Evolutionary conservation across 1,140 invertebrate genomes (phyloP).

Genomic region (Radopholus similis): DNA sequence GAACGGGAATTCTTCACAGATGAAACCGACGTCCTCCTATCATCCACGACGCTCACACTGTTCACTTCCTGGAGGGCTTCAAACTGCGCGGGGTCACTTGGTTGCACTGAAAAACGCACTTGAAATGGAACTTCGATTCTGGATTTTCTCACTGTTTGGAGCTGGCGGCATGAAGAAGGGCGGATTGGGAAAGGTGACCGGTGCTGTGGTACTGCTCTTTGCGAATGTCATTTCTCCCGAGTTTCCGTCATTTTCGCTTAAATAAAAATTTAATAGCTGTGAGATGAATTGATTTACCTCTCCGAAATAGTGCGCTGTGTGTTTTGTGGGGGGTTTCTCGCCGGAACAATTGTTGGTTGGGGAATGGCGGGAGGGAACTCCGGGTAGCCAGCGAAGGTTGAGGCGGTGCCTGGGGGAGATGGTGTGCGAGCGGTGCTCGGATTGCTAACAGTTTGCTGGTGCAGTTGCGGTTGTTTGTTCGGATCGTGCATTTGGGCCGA

Average conservation of each 20-base stretch:
- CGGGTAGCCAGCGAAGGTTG: no score
- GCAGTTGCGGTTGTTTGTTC: no score
- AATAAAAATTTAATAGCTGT: background rate
- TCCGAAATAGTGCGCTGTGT: background rate
- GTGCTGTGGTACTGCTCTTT: background rate
- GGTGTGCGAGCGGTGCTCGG: background rate
- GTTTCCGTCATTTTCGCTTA: background rate
- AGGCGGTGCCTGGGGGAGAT: background rate
- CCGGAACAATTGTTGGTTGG: background rate
- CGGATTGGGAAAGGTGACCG: background rate
- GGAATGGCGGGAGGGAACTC: no score
- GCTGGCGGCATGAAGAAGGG: background rate
- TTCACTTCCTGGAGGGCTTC: background rate
- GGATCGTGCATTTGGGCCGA: no score
- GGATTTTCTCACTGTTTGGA: background rate
- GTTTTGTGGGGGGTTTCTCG: background rate
- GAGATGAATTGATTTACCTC: background rate
- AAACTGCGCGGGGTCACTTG: no score
- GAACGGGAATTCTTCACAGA: background rate
- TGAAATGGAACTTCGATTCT: background rate
- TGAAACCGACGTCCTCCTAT: background rate
- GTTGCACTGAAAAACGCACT: no score
- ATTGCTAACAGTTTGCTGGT: no score
- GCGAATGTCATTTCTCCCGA: background rate
- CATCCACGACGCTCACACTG: background rate